Percentiles rank a stretch among this genome's conserved stretches.
These are phyloP conservation scores for Lacanobia wlatinum DNA, from an alignment of 2,888 invertebrate species.

Conservation along the genomic window DNA sequence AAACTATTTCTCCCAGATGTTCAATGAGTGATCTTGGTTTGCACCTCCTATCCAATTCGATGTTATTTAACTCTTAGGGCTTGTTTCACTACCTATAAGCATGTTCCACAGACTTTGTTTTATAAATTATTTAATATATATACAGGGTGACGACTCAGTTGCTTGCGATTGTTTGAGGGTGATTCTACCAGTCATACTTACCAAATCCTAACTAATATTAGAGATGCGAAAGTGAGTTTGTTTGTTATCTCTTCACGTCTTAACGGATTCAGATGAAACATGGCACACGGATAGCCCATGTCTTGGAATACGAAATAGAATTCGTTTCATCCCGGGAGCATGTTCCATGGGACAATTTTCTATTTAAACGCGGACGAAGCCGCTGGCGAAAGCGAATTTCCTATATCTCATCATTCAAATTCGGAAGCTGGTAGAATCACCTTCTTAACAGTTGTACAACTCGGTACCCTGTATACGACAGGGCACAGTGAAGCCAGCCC, in stretches of 20 bases:
- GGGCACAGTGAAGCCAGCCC: conserved; percentile 20
- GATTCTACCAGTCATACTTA: not conserved
- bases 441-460: not conserved
- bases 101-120: not conserved
- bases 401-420: not conserved
- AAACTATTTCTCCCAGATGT: conserved; percentile 1
- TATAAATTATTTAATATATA: not conserved
- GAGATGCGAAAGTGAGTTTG: too few species aligned
- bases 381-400: too few species aligned
- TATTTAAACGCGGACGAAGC: too few species aligned
- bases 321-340: too few species aligned
- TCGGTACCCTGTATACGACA: not conserved
- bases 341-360: too few species aligned
- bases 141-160: not conserved
- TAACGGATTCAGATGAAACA: too few species aligned
- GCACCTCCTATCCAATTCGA: conserved; percentile 56
- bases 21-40: conserved; percentile 55
- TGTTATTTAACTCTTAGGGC: conserved; percentile 49
- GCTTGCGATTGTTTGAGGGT: not conserved
- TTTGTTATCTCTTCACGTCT: too few species aligned
- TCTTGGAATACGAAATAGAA: too few species aligned
- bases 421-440: not conserved
- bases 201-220: too few species aligned
- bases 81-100: conserved; percentile 29
- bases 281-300: too few species aligned